phyloP scores from a whole-genome alignment of 1,140 invertebrate species.

The Leptinotarsa undecemlineata region DNA sequence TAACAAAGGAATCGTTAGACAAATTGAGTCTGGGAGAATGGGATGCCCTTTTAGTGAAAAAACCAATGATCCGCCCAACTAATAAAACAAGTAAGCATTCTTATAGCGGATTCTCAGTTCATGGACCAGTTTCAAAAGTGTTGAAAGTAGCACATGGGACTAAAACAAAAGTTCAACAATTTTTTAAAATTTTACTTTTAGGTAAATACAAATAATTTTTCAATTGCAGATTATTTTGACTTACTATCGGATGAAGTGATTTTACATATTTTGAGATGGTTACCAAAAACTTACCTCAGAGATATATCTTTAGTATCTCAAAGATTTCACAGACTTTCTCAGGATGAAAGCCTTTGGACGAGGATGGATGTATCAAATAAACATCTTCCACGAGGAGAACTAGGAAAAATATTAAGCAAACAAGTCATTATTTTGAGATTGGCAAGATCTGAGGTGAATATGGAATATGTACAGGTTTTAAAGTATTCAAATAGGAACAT shows the following conservation, averaged over 20 bases:
- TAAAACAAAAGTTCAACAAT: no score
- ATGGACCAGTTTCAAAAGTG: no score
- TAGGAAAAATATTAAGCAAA: slow-evolving; percentile 72
- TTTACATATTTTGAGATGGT: slow-evolving; percentile 78
- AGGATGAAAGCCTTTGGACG: slow-evolving; percentile 83
- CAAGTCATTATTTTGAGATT: slow-evolving; percentile 76
- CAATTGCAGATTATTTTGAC: slow-evolving; percentile 61
- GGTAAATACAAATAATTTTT: no score
- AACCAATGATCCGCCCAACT: slow-evolving; percentile 32
- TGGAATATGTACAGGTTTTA: no score
- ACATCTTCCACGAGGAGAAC: slow-evolving; percentile 64
- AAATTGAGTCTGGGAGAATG: slow-evolving; percentile 39
- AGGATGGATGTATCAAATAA: slow-evolving; percentile 77
- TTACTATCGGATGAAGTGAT: slow-evolving; percentile 81
- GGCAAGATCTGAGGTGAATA: slow-evolving; percentile 53
- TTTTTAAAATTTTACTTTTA: no score
- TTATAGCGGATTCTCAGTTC: not conserved
- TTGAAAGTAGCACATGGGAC: no score
- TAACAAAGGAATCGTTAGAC: slow-evolving; percentile 42
- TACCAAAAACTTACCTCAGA: slow-evolving; percentile 76
- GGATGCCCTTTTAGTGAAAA: slow-evolving; percentile 33
- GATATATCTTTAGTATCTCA: slow-evolving; percentile 71
- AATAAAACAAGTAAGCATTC: slow-evolving; percentile 39
- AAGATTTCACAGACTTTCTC: slow-evolving; percentile 70
- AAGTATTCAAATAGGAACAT: no score